Evolutionary conservation across 2,113 vertebrate genomes (phyloP), one percentile per base, ranked within the genome.

Genomic region (Malurus melanocephalus): DNA sequence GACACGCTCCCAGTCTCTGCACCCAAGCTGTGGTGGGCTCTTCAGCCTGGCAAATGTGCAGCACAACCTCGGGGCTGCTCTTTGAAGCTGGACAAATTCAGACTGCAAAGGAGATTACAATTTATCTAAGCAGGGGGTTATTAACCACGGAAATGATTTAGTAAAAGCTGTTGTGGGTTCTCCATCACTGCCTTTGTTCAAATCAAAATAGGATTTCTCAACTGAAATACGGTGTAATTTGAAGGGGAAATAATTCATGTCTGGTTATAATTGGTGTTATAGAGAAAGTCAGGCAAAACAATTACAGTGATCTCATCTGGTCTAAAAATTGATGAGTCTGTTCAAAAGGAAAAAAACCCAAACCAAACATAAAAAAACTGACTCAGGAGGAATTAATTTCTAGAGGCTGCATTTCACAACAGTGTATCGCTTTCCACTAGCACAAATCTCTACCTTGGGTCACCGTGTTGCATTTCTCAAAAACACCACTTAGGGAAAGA

Each of bases 201-300:
- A 75, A 82, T 73, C 71, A 80, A 91, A 92, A 85, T 42, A 33
- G 66, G 49, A 84, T 90, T 90, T 94, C 71, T 88, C 77, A 84
- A 42, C 38, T 73, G 91, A 90, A 92, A 90, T 73, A 57, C 17
- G 61, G 53, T 40, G 55, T 66, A 87, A 85, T 85, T 82, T 0
- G 0, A 87, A 82, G 30, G 56, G 51, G 67, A 90, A 94, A 82
- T 87, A 95, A 92, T 77, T 87, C 40, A 38, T 73, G 74, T 43
- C 74, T 75, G 59, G 16, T 65, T 87, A 69, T 85, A 88, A 95
- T 59, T 87, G 71, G 51, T 73, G 67, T 66, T 77, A 66, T 1
- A 35, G 21, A 82, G 64, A 81, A 93, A 95, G 75, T 80, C 75
- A 92, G 75, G 85, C 75, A 90, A 90, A 89, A 82, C 75, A 89